These are phyloP conservation scores for Macrophya alboannulata DNA, from an alignment of 2,888 invertebrate genomes.

Conservation along the genomic window DNA sequence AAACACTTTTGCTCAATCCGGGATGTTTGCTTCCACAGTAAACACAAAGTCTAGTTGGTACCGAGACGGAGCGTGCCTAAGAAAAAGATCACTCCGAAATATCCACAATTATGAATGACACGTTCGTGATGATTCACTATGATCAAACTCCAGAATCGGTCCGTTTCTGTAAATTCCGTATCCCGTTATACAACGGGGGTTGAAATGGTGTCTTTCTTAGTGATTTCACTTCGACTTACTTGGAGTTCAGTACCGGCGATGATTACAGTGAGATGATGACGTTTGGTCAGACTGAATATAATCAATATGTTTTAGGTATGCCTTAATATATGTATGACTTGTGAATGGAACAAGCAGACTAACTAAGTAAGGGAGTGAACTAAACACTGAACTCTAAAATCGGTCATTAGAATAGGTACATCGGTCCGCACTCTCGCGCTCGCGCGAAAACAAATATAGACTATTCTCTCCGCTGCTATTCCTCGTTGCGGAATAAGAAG, in stretches of 20 bases:
- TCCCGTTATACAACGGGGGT: neutral
- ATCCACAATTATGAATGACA: no score
- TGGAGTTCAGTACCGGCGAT: neutral
- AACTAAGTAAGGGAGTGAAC: neutral
- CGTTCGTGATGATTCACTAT: neutral
- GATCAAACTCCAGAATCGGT: neutral
- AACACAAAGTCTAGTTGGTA: neutral
- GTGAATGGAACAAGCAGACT: neutral
- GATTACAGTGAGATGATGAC: neutral
- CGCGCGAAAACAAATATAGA: conserved; percentile 38
- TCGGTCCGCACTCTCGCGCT: conserved; percentile 30
- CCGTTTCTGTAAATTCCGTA: no score
- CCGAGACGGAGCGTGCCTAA: neutral
- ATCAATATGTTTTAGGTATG: neutral
- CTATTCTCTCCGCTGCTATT: conserved; percentile 28
- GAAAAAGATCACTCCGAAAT: neutral
- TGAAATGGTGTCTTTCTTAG: neutral
- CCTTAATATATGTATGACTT: neutral
- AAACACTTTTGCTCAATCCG: neutral
- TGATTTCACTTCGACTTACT: neutral
- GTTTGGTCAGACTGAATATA: neutral
- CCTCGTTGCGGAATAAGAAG: conserved; percentile 8
- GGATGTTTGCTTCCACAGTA: neutral
- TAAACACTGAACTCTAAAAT: conserved; percentile 19
- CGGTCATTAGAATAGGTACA: conserved; percentile 40